phyloP scores from a whole-genome alignment of 1,140 invertebrate species.

The Heliothis virescens region DNA sequence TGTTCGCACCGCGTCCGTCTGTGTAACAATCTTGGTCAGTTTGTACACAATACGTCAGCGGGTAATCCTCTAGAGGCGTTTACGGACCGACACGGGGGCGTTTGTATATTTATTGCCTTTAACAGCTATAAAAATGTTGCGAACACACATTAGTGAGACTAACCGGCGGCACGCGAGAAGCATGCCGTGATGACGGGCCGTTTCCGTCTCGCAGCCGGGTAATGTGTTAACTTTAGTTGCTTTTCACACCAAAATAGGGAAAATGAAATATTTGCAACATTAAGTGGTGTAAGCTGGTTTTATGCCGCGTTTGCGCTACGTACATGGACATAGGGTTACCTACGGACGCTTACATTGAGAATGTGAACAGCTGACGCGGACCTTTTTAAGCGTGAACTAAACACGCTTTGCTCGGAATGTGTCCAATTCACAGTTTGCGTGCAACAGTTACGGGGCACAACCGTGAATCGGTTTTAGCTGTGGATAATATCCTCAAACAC shows the following conservation, averaged over 20 bases:
- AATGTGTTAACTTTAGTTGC: slow-evolving; percentile 49
- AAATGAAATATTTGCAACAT: slow-evolving; percentile 49
- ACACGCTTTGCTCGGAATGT: slow-evolving; percentile 29
- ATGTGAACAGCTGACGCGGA: slow-evolving; percentile 21
- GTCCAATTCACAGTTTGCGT: slow-evolving; percentile 25
- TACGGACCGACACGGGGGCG: slow-evolving; percentile 45
- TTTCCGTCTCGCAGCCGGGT: slow-evolving; percentile 38
- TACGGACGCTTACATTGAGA: slow-evolving; percentile 23
- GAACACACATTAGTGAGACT: slow-evolving; percentile 64
- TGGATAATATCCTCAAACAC: neutral
- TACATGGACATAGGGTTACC: slow-evolving; percentile 4
- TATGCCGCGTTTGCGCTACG: neutral
- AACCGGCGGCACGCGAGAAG: slow-evolving; percentile 59
- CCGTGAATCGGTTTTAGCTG: neutral
- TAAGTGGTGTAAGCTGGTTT: slow-evolving; percentile 27
- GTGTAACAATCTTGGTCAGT: slow-evolving; percentile 49
- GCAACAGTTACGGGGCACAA: slow-evolving; percentile 19
- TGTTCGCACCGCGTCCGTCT: slow-evolving; percentile 42
- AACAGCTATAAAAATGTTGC: slow-evolving; percentile 63
- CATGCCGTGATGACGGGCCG: slow-evolving; percentile 52
- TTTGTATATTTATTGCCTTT: slow-evolving; percentile 61
- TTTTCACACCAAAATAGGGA: slow-evolving; percentile 47
- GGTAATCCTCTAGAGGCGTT: slow-evolving; percentile 52
- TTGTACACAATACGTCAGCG: slow-evolving; percentile 55
- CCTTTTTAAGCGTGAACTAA: slow-evolving; percentile 5